These are phyloP conservation scores for Sesia apiformis DNA, from an alignment of 2,888 invertebrate species.

Conservation along the genomic window DNA sequence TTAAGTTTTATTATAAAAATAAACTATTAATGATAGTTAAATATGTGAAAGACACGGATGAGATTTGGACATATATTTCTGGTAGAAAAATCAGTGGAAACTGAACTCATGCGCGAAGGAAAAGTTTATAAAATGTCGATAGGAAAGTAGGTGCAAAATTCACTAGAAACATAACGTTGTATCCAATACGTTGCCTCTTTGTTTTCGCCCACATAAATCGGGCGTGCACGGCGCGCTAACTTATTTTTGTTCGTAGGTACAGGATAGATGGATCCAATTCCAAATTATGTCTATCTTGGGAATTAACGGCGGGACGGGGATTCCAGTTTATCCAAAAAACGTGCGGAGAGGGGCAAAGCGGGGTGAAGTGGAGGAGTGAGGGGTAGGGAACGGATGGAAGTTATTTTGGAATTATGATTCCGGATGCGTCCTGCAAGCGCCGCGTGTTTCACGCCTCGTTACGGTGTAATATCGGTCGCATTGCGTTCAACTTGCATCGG, in stretches of 20 bases:
- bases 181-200: slow-evolving; percentile 32
- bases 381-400: slow-evolving; percentile 51
- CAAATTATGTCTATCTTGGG: slow-evolving; percentile 76
- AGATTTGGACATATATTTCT: no score
- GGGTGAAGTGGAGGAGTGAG: slow-evolving; percentile 26
- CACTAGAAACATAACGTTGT: slow-evolving; percentile 24
- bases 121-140: slow-evolving; percentile 5
- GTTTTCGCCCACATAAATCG: slow-evolving; percentile 63
- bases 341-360: slow-evolving; percentile 29
- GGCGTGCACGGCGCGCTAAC: slow-evolving; percentile 44
- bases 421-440: slow-evolving; percentile 64
- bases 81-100: no score
- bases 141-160: slow-evolving; percentile 12
- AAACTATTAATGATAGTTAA: neutral
- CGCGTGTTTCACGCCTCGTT: slow-evolving; percentile 71
- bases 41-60: neutral
- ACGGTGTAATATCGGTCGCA: slow-evolving; percentile 50
- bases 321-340: slow-evolving; percentile 72
- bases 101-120: neutral
- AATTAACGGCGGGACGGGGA: slow-evolving; percentile 71
- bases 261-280: slow-evolving; percentile 76
- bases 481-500: slow-evolving; percentile 49
- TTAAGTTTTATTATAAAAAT: neutral
- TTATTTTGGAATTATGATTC: slow-evolving; percentile 75
- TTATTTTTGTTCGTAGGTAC: slow-evolving; percentile 68